A percentile compares a stretch with the other conserved stretches of the same genome.
Evolutionary conservation across 2,113 vertebrate genomes (phyloP).

Genomic region (Nymphicus hollandicus): DNA sequence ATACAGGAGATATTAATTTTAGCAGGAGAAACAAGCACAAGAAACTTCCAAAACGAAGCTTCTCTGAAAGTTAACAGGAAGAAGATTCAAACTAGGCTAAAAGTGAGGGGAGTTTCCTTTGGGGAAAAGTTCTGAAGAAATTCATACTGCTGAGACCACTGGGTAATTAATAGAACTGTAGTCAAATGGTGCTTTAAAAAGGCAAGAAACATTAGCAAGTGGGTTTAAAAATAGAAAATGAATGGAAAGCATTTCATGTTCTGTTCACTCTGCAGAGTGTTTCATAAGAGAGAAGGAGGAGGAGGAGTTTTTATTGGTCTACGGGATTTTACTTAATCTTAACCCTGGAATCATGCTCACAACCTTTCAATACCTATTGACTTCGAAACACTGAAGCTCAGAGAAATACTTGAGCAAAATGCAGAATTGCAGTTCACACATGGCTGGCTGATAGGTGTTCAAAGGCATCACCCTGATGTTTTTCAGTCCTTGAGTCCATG

Average conservation of each 20-base stretch:
- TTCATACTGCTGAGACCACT: not conserved
- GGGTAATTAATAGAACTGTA: slow-evolving; percentile 21
- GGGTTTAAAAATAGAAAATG: slow-evolving; percentile 42
- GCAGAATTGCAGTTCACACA: not conserved
- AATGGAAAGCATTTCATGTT: slow-evolving; percentile 26
- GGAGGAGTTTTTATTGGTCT: not conserved
- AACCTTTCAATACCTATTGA: not conserved
- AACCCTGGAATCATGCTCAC: not conserved
- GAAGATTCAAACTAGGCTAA: slow-evolving; percentile 13
- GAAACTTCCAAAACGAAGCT: not conserved
- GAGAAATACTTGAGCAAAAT: not conserved
- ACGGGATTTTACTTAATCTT: slow-evolving; percentile 17
- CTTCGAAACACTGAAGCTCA: not conserved
- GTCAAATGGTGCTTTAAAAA: slow-evolving; percentile 30
- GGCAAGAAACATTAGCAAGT: slow-evolving; percentile 30
- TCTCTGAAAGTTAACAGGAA: not conserved
- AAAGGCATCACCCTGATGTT: not conserved
- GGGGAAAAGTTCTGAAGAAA: slow-evolving; percentile 12
- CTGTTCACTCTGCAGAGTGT: slow-evolving; percentile 1
- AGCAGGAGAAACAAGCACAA: not conserved
- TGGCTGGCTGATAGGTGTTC: not conserved
- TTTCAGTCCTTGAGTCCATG: not conserved
- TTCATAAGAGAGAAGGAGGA: slow-evolving; percentile 34
- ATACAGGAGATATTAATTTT: not conserved
- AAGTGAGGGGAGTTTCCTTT: slow-evolving; percentile 1